Evolutionary conservation across 2,888 invertebrate species (phyloP).

Genomic region (Hirtodrosophila alboralis): DNA sequence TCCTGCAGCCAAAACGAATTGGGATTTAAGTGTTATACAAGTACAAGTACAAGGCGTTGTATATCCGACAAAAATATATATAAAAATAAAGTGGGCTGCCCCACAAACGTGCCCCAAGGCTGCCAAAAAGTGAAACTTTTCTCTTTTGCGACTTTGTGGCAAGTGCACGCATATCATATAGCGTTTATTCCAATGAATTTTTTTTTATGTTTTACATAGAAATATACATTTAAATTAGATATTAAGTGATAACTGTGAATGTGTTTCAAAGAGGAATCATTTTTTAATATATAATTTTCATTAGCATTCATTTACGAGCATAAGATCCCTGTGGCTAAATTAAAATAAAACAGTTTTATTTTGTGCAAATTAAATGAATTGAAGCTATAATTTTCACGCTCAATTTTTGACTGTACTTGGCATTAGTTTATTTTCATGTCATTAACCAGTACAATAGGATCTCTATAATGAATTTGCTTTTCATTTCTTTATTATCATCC

Average conservation of each 20-base stretch:
- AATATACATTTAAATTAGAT: slow-evolving; percentile 7
- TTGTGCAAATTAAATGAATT: no score
- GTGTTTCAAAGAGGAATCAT: not conserved
- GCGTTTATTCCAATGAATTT: slow-evolving; percentile 10
- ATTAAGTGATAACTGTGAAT: slow-evolving; percentile 14
- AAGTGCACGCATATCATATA: slow-evolving; percentile 43
- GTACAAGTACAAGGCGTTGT: slow-evolving; percentile 63
- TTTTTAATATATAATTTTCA: slow-evolving; percentile 1
- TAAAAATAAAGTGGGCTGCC: slow-evolving; percentile 66
- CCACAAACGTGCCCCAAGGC: slow-evolving; percentile 49
- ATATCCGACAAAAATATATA: slow-evolving; percentile 12
- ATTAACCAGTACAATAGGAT: no score
- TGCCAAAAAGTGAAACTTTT: slow-evolving; percentile 26
- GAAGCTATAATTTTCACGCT: no score
- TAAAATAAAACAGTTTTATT: not conserved
- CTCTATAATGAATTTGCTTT: no score
- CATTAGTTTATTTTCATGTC: no score
- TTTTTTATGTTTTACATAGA: slow-evolving; percentile 13
- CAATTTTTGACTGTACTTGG: no score
- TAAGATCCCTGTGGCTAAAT: slow-evolving; percentile 1
- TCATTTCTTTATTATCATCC: slow-evolving; percentile 4
- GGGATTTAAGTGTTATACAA: slow-evolving; percentile 75
- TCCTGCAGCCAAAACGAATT: slow-evolving; percentile 70
- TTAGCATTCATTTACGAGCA: slow-evolving; percentile 16
- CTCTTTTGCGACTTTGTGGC: slow-evolving; percentile 3